Conservation (phyloP, 2,888 invertebrate genomes). For the Callinectes sapidus region DNA sequence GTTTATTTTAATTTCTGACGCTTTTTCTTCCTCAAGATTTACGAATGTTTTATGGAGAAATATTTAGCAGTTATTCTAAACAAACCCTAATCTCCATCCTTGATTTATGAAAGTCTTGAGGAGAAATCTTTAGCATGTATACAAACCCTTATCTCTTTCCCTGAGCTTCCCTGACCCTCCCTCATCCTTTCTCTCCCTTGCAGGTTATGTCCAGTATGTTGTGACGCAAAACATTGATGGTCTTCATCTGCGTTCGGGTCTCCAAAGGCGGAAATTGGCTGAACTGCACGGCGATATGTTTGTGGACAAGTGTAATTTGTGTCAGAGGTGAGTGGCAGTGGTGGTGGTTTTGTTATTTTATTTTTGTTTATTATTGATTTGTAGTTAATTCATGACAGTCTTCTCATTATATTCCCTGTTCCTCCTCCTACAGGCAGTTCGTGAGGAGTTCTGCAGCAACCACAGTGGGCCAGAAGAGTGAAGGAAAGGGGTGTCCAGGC, state of each 20-base stretch:
- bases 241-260: slow-evolving; percentile 92
- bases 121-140: too few relatives aligned
- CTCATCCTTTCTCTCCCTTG: slow-evolving; percentile 70
- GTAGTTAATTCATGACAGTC: too few relatives aligned
- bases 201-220: slow-evolving; percentile 86
- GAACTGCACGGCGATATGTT: slow-evolving; percentile 99
- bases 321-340: slow-evolving; percentile 77
- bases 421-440: slow-evolving; percentile 82
- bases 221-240: slow-evolving; percentile 99
- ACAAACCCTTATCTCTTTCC: too few relatives aligned
- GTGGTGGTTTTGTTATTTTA: neutral
- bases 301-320: slow-evolving; percentile 92
- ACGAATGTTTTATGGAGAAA: too few relatives aligned
- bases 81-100: too few relatives aligned
- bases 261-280: slow-evolving; percentile 86
- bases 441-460: slow-evolving; percentile 85
- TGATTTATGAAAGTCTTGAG: too few relatives aligned
- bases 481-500: slow-evolving; percentile 82
- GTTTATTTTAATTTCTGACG: too few relatives aligned
- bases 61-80: too few relatives aligned
- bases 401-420: too few relatives aligned
- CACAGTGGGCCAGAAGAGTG: slow-evolving; percentile 87
- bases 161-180: neutral
- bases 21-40: too few relatives aligned
- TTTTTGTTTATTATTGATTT: neutral